These are phyloP conservation scores for Halcyon chelicuti DNA, from an alignment of 2,797 vertebrate species.

Conservation along the genomic window DNA sequence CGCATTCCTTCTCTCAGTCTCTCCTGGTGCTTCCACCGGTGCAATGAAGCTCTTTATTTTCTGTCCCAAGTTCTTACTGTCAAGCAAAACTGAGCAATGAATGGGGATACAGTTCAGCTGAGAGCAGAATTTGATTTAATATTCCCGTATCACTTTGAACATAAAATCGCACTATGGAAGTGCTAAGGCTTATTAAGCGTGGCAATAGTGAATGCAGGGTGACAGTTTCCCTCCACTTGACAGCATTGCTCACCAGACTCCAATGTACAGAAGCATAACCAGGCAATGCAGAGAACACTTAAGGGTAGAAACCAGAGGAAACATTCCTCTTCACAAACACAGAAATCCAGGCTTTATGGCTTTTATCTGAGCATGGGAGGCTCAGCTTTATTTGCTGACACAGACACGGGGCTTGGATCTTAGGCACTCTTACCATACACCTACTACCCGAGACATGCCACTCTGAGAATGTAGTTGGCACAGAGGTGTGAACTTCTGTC, in stretches of 20 bases:
- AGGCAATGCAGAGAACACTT: neutral
- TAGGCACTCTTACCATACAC: accelerated
- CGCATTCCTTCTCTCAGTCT: neutral
- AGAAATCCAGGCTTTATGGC: neutral
- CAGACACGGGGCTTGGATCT: neutral
- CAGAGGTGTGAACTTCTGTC: neutral
- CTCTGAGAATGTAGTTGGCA: neutral
- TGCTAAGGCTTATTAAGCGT: constrained; percentile 40
- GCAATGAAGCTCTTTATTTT: constrained; percentile 36
- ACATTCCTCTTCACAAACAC: neutral
- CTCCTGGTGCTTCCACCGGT: neutral
- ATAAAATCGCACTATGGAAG: constrained; percentile 37
- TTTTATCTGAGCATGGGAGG: neutral
- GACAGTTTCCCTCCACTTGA: constrained; percentile 1
- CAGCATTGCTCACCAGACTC: neutral
- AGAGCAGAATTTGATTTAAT: constrained; percentile 54
- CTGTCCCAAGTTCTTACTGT: constrained; percentile 24
- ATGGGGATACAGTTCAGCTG: constrained; percentile 20
- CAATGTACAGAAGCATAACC: neutral
- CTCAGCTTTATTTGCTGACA: neutral
- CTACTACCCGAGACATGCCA: neutral
- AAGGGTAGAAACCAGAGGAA: neutral
- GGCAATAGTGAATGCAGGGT: neutral
- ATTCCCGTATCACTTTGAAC: constrained; percentile 46
- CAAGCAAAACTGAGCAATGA: constrained; percentile 43